Evolutionary conservation across 1,140 invertebrate genomes (phyloP).

Genomic region (Hydropsyche tenuis): DNA sequence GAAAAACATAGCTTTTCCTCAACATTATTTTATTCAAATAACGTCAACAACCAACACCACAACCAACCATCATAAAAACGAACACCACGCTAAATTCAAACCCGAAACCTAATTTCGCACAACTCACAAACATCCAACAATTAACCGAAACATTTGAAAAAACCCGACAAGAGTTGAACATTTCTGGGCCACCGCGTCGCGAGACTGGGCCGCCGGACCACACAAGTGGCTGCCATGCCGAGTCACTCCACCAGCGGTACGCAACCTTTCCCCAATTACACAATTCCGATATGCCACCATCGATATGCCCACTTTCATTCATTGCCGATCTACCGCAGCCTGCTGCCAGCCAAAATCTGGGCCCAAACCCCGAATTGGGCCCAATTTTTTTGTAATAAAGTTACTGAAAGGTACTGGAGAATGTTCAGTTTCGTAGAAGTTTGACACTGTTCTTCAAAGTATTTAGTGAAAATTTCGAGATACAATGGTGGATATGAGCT

Average conservation of each 20-base stretch:
- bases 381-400: not conserved
- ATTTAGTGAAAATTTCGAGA: too few species aligned
- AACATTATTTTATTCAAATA: too few species aligned
- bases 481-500: not conserved
- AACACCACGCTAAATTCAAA: not conserved
- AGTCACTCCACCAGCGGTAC: conserved; percentile 7
- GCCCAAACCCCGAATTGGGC: not conserved
- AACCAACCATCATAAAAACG: too few species aligned
- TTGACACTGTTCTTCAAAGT: too few species aligned
- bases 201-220: conserved; percentile 45
- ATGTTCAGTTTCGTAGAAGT: too few species aligned
- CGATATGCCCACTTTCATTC: not conserved
- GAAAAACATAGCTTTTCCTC: too few species aligned
- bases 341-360: too few species aligned
- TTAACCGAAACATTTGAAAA: not conserved
- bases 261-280: conserved; percentile 24
- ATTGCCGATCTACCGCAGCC: not conserved
- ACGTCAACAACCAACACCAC: too few species aligned
- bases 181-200: conserved; percentile 33
- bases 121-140: not conserved
- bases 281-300: conserved; percentile 2
- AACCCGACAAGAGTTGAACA: not conserved
- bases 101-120: not conserved
- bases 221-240: conserved; percentile 42
- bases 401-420: too few species aligned